Evolutionary conservation across 2,797 vertebrate genomes (phyloP).

Genomic region (Micropoecilia bifurca): DNA sequence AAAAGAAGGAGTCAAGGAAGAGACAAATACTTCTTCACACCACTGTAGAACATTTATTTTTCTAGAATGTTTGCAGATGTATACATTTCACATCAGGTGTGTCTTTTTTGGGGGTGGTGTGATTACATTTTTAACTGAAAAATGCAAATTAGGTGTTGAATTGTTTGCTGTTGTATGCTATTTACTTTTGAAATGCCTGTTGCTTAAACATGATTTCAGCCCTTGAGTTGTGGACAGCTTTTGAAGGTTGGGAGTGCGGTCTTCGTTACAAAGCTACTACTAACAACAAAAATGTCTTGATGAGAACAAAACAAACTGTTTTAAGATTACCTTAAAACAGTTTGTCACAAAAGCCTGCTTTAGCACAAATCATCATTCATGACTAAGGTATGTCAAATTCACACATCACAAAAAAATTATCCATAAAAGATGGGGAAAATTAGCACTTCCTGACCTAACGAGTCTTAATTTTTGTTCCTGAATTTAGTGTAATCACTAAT

Average conservation of each 20-base stretch:
- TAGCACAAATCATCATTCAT: neutral
- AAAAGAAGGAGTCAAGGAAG: too few relatives aligned
- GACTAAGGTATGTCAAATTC: neutral
- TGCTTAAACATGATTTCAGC: neutral
- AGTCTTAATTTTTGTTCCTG: neutral
- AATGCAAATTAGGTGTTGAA: neutral
- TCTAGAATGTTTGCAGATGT: neutral
- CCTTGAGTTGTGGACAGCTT: neutral
- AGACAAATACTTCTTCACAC: too few relatives aligned
- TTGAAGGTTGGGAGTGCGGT: neutral
- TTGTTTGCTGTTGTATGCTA: neutral
- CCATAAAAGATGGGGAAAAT: neutral
- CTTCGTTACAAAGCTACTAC: neutral
- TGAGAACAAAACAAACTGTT: neutral
- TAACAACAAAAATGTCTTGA: neutral
- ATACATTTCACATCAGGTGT: neutral
- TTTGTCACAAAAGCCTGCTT: neutral
- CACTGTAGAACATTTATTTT: neutral
- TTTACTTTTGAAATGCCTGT: neutral
- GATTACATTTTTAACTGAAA: neutral
- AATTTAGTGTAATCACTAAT: neutral
- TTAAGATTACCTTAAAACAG: too few relatives aligned
- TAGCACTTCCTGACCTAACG: neutral
- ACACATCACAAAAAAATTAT: neutral
- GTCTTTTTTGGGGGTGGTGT: neutral